phyloP scores from a whole-genome alignment of 2,888 invertebrate genomes.

The Spodoptera littoralis region DNA sequence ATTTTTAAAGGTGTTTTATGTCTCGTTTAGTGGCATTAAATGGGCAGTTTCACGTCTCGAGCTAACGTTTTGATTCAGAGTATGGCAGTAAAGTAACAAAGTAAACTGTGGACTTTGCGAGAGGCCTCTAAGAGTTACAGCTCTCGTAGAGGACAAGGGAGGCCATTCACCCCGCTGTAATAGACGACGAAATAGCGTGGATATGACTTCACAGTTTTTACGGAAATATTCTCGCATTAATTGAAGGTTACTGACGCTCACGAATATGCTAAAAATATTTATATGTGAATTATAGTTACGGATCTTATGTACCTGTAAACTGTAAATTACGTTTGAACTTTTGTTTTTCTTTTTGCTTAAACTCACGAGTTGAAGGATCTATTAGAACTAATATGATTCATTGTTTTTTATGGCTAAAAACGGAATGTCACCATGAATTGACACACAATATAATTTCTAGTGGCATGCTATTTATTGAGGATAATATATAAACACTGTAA shows the following conservation, averaged over 20 bases:
- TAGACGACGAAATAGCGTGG: constrained; percentile 65
- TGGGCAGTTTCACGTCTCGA: constrained; percentile 53
- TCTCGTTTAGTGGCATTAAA: constrained; percentile 25
- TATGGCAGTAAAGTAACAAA: constrained; percentile 67
- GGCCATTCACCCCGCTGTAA: constrained; percentile 76
- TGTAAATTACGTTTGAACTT: too few species aligned
- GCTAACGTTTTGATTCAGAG: constrained; percentile 54
- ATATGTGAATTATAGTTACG: constrained; percentile 13
- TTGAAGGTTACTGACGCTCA: constrained; percentile 28
- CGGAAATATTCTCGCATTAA: constrained; percentile 32
- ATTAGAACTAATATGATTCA: too few species aligned
- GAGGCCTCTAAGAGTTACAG: constrained; percentile 76
- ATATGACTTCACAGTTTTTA: constrained; percentile 48
- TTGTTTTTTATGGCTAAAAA: too few species aligned
- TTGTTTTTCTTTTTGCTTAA: too few species aligned
- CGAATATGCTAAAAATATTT: constrained; percentile 10
- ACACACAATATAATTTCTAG: too few species aligned
- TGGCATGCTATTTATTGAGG: too few species aligned
- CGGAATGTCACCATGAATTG: too few species aligned
- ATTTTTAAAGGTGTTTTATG: constrained; percentile 13
- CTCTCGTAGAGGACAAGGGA: constrained; percentile 79
- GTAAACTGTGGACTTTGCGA: constrained; percentile 67
- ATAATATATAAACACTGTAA: too few species aligned
- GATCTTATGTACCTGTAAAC: background rate
- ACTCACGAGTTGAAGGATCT: too few species aligned